Base-by-base conservation (phyloP, 1,140 invertebrate genomes). In the Atta texana region DNA sequence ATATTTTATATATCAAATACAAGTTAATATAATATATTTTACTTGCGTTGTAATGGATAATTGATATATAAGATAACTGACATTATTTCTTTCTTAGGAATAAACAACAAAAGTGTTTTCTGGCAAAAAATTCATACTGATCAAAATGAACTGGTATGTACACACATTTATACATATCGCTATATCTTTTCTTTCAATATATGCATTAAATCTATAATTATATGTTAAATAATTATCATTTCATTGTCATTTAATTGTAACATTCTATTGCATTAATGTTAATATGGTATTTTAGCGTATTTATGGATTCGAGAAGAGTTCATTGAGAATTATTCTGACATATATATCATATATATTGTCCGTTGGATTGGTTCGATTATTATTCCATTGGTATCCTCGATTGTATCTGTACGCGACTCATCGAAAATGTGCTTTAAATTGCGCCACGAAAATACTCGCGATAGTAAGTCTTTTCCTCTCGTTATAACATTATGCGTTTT, bases 371-470 rank as follows among this genome's bases (percentile, higher is more conserved):
- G 94, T 98, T 7, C 96, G 97, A 44, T 95, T 99, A 51, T 92
- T 99, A 57, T 97, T 98, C 93, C 97, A 98, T 93, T 99, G 98
- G 98, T 97, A 97, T 94, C 98, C 98, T 0, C 97, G 97, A 72
- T 96, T 97, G 94, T 96, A 97, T 90, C 95, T 99, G 24, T 97
- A 97, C 80, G 96, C 96, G 2, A 98, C 97, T 1, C 97, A 98
- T 91, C 94, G 93, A 31, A 95, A 95, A 87, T 98, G 97, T 92
- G 93, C 96, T 55, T 95, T 99, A 49, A 95, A 96, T 63, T 92
- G 95, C n/a, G 98, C 98, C 0, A 96, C 97, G 28, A 97, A 97
- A 93, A 96, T 99, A 63, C 94, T 99, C 18, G 96, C 99, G 87
- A 96, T 97, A 91, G 97, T 97, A 96, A 96, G 96, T 95, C 69